phyloP scores from a whole-genome alignment of 2,888 invertebrate genomes.

The Stenchaetothrips biformis region DNA sequence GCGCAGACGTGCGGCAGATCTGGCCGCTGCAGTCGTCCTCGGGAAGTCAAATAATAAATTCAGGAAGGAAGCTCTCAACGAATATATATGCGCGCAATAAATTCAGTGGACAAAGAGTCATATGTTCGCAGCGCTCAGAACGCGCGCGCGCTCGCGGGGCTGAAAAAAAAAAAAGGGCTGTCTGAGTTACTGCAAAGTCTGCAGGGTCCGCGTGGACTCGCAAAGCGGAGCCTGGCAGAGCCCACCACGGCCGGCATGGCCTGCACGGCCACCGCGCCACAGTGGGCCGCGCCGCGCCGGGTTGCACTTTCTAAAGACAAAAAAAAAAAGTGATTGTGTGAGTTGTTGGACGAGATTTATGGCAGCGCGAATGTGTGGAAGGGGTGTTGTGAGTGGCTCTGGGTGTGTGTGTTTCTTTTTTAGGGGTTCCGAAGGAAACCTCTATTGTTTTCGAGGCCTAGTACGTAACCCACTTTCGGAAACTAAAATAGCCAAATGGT shows the following conservation, averaged over 20 bases:
- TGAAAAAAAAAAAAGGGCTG: background rate
- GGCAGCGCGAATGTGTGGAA: background rate
- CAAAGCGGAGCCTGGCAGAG: no score
- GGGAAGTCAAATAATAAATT: constrained; percentile 14
- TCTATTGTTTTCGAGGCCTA: no score
- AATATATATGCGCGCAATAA: constrained; percentile 25
- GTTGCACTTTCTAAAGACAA: constrained; percentile 25
- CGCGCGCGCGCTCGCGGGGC: background rate
- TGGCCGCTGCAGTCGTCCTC: background rate
- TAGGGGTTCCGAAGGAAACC: no score
- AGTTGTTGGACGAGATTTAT: background rate
- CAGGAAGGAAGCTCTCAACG: constrained; percentile 22
- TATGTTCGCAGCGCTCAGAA: background rate
- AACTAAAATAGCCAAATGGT: no score
- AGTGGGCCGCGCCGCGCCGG: background rate
- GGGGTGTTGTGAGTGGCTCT: background rate
- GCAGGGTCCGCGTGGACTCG: background rate
- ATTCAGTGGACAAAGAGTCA: constrained; percentile 21
- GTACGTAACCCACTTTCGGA: no score
- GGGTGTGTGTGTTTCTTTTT: background rate
- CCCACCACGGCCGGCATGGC: no score
- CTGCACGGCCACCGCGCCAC: background rate
- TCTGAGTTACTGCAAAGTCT: constrained; percentile 21
- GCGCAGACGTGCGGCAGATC: no score
- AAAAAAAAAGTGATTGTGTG: constrained; percentile 22